These are phyloP conservation scores for Aromia moschata DNA, from an alignment of 2,888 invertebrate genomes.

Conservation along the genomic window DNA sequence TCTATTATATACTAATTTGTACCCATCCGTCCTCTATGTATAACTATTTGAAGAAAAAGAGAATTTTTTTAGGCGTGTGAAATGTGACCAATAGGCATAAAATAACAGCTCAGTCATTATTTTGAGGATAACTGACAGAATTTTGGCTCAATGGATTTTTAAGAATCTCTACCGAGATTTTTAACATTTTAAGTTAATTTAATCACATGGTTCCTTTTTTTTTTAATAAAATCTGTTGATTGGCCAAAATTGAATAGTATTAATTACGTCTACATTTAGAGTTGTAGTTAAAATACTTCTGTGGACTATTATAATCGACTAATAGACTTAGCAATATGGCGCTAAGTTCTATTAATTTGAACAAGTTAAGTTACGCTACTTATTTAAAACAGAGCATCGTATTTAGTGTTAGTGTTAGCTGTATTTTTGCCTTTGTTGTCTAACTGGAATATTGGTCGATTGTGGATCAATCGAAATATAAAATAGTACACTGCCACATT, in stretches of 20 bases:
- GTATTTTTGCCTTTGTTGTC: constrained; percentile 58
- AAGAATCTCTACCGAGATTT: background rate
- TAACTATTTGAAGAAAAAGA: constrained; percentile 29
- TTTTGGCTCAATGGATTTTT: constrained; percentile 10
- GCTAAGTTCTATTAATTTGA: constrained; percentile 9
- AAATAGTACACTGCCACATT: constrained; percentile 57
- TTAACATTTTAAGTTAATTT: background rate
- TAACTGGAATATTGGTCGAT: constrained; percentile 44
- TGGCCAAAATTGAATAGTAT: constrained; percentile 10
- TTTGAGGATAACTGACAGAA: constrained; percentile 6
- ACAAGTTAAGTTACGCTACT: background rate
- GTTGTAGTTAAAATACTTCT: constrained; percentile 7
- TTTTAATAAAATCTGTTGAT: background rate
- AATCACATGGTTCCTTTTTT: background rate
- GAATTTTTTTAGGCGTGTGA: constrained; percentile 18
- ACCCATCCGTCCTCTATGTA: constrained; percentile 42
- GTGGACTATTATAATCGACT: constrained; percentile 10
- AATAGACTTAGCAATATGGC: constrained; percentile 14
- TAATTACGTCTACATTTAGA: constrained; percentile 8
- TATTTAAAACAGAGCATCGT: constrained; percentile 23
- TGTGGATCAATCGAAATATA: constrained; percentile 43
- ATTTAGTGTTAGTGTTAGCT: constrained; percentile 47
- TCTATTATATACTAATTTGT: constrained; percentile 23
- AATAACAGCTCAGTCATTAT: constrained; percentile 10
- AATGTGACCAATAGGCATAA: constrained; percentile 2